These are phyloP conservation scores for Seladonia tumulorum DNA, from an alignment of 2,888 invertebrate genomes.

Conservation along the genomic window DNA sequence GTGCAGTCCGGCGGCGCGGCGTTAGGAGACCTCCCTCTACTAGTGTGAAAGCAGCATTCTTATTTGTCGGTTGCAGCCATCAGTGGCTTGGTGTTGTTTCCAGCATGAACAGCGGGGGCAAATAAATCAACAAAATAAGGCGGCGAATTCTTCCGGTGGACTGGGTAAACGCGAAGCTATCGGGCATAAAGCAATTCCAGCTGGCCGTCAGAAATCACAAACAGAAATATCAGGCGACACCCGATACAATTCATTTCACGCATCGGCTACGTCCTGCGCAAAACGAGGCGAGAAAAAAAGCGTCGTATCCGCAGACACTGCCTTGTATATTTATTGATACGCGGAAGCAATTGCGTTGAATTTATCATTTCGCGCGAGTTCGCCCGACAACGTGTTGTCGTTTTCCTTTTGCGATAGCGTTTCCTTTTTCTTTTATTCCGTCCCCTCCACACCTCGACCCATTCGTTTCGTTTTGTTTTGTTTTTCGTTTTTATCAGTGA, in stretches of 20 bases:
- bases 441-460: background rate
- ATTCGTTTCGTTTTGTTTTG: background rate
- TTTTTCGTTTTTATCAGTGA: background rate
- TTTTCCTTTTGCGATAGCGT: conserved; percentile 37
- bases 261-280: conserved; percentile 47
- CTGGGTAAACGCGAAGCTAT: conserved; percentile 43
- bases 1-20: background rate
- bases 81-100: background rate
- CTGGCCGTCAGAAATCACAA: conserved; percentile 46
- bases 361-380: conserved; percentile 71
- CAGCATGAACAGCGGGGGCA: background rate
- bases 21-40: background rate
- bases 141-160: conserved; percentile 46
- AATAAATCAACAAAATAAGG: conserved; percentile 1
- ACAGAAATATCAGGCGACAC: conserved; percentile 59
- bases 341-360: conserved; percentile 72
- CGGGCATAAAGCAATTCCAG: conserved; percentile 56
- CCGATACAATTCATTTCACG: conserved; percentile 67
- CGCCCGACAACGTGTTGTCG: conserved; percentile 44
- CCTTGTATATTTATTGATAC: conserved; percentile 74
- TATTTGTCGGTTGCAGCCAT: background rate
- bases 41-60: background rate
- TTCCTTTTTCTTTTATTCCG: background rate
- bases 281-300: conserved; percentile 60
- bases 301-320: conserved; percentile 62